Evolutionary conservation across 1,140 invertebrate species (phyloP).

Genomic region (Brachionus calyciflorus): DNA sequence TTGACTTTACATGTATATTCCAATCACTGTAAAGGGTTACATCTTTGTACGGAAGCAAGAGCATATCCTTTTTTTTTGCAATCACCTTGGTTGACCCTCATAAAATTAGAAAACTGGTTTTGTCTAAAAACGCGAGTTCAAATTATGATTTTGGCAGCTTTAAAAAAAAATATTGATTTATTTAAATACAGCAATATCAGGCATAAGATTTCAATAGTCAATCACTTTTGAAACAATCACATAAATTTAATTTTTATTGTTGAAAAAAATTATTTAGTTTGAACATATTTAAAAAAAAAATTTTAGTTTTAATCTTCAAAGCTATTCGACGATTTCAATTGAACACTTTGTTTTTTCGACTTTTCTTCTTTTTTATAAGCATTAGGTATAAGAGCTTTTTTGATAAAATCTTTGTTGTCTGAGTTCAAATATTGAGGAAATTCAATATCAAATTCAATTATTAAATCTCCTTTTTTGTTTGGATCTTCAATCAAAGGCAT

Average conservation of each 20-base stretch:
- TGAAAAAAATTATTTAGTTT: neutral
- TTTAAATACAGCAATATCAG: too few relatives aligned
- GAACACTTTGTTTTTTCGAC: constrained; percentile 30
- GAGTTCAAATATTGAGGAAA: constrained; percentile 56
- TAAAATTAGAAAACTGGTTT: too few relatives aligned
- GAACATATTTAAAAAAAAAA: constrained; percentile 5
- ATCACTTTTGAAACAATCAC: too few relatives aligned
- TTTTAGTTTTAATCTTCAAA: constrained; percentile 30
- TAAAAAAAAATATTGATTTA: constrained; percentile 11
- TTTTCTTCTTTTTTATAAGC: constrained; percentile 30
- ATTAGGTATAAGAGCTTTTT: constrained; percentile 41
- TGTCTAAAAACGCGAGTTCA: too few relatives aligned
- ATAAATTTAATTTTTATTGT: neutral
- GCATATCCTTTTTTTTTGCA: too few relatives aligned
- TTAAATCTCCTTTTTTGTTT: constrained; percentile 58
- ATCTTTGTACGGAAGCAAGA: too few relatives aligned
- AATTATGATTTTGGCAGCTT: too few relatives aligned
- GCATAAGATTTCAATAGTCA: too few relatives aligned
- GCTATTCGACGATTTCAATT: constrained; percentile 16
- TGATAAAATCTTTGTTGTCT: constrained; percentile 54
- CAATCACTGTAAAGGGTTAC: too few relatives aligned
- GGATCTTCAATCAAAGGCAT: constrained; percentile 59
- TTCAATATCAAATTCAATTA: constrained; percentile 61
- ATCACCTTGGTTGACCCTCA: too few relatives aligned
- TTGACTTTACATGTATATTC: too few relatives aligned